Percentiles rank a stretch among this genome's conserved stretches.
phyloP scores from a whole-genome alignment of 2,888 invertebrate species.

The Luffia ferchaultella region DNA sequence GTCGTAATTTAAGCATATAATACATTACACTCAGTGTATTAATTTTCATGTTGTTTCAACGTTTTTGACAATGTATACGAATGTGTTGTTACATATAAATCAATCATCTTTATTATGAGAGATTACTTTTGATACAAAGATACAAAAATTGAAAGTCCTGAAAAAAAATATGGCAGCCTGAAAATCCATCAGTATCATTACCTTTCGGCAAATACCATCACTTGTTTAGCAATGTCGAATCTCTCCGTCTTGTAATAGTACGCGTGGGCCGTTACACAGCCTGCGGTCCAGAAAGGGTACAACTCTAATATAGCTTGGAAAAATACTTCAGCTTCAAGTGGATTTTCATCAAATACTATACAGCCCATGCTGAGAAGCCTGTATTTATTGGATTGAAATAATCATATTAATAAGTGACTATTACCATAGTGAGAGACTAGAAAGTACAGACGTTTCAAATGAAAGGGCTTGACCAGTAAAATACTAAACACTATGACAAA shows the following conservation, averaged over 20 bases:
- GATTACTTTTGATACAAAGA: too few species aligned
- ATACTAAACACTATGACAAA: too few species aligned
- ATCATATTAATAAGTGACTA: too few species aligned
- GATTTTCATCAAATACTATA: conserved; percentile 33
- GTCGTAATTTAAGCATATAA: background rate
- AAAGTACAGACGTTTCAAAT: background rate
- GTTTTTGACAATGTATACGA: too few species aligned
- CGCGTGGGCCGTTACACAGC: conserved; percentile 32
- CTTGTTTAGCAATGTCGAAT: conserved; percentile 33
- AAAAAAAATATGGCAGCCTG: too few species aligned
- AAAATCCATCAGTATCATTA: too few species aligned
- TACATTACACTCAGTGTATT: background rate
- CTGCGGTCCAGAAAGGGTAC: conserved; percentile 34
- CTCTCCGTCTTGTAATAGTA: conserved; percentile 35
- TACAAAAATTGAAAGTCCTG: too few species aligned
- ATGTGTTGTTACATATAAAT: too few species aligned
- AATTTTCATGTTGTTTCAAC: too few species aligned
- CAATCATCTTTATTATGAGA: too few species aligned
- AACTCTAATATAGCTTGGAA: conserved; percentile 33
- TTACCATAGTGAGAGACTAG: too few species aligned
- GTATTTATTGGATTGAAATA: conserved; percentile 7
- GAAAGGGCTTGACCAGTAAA: too few species aligned
- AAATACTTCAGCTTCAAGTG: conserved; percentile 38
- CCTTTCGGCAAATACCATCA: conserved; percentile 27
- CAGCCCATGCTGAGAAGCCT: conserved; percentile 43